A percentile compares a stretch with the other conserved stretches of the same genome.
These are phyloP conservation scores for Rhagoletis zephyria DNA, from an alignment of 1,140 invertebrate species.

Conservation along the genomic window DNA sequence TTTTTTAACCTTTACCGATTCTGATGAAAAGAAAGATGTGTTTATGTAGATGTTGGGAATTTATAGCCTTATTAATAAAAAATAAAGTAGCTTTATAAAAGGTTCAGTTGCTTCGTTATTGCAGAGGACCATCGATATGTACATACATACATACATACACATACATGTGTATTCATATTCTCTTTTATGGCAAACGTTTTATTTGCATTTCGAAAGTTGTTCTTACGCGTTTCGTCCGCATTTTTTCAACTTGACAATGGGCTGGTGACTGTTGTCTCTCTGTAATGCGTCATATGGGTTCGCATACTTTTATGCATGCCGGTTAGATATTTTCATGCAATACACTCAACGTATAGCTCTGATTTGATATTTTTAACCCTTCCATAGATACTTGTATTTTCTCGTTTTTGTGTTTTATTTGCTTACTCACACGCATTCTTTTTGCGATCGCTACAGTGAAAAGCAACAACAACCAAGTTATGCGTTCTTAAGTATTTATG, in stretches of 20 bases:
- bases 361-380: conserved; percentile 11
- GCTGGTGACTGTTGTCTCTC: neutral
- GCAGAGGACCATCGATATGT: too few species aligned
- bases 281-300: conserved; percentile 20
- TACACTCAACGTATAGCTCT: neutral
- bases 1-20: too few species aligned
- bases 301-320: neutral
- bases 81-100: too few species aligned
- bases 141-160: neutral
- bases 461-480: neutral
- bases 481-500: conserved; percentile 50
- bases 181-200: conserved; percentile 31
- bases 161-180: neutral
- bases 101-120: too few species aligned
- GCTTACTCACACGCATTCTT: neutral
- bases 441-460: neutral
- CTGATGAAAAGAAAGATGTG: too few species aligned
- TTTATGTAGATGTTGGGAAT: too few species aligned
- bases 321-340: neutral
- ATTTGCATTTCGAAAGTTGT: conserved; percentile 50
- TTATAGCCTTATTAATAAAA: too few species aligned
- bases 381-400: too few species aligned
- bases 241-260: conserved; percentile 18
- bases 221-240: conserved; percentile 16
- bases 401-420: neutral